Evolutionary conservation across 2,113 vertebrate species (phyloP).

Genomic region (Rhinopomastus cyanomelas): DNA sequence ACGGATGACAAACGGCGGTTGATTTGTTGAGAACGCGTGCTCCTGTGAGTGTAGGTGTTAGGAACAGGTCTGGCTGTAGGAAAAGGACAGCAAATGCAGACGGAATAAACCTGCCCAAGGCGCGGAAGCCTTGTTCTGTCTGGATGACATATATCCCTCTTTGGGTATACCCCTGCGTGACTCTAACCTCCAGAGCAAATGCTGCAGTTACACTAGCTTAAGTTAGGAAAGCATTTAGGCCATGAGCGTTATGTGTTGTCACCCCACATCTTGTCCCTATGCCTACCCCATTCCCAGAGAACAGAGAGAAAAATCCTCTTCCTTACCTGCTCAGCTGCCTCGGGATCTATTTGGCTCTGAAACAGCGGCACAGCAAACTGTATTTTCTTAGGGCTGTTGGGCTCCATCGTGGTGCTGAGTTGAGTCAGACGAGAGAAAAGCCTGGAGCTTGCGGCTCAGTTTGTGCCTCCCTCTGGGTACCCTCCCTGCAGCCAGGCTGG

Average conservation of each 20-base stretch:
- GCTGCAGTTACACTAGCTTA: background rate
- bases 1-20: background rate
- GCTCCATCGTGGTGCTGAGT: conserved; percentile 83
- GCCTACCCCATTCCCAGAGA: background rate
- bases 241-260: background rate
- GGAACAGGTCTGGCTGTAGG: background rate
- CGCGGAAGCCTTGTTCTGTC: background rate
- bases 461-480: conserved; percentile 38
- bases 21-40: background rate
- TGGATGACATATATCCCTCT: background rate
- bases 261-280: background rate
- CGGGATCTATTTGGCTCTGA: conserved; percentile 91
- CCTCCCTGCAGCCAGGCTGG: conserved; percentile 61
- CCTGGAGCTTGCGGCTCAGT: conserved; percentile 21
- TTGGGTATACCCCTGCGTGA: rapidly evolving
- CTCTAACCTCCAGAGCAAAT: background rate
- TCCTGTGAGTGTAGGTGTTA: background rate
- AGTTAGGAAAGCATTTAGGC: background rate
- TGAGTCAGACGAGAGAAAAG: conserved; percentile 24
- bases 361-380: conserved; percentile 91
- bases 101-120: background rate
- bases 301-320: background rate
- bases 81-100: background rate
- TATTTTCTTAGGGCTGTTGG: conserved; percentile 96
- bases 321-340: conserved; percentile 93